Conservation (phyloP, 2,888 invertebrate species). For the Caenorhabditis imperialis region DNA sequence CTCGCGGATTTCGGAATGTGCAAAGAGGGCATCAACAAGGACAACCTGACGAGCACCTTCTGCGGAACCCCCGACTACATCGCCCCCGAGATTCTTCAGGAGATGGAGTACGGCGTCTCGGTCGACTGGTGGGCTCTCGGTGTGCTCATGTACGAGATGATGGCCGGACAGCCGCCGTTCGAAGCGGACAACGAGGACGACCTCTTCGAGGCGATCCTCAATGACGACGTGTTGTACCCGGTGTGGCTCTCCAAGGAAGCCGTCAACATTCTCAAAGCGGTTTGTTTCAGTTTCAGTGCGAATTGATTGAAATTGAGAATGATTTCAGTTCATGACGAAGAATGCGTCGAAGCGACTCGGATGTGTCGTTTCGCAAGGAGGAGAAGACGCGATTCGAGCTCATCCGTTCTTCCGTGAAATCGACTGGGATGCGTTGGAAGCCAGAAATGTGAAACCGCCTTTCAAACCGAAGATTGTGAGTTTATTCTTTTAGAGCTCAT, state of each 20-base stretch:
- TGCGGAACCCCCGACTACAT: conserved; percentile 91
- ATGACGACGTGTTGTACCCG: conserved; percentile 97
- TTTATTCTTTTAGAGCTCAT: no score
- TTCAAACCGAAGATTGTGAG: conserved; percentile 97
- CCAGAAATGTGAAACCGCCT: conserved; percentile 92
- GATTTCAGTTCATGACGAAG: conserved; percentile 93
- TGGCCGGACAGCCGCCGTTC: conserved; percentile 99
- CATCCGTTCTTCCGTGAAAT: conserved; percentile 88
- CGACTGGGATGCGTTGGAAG: conserved; percentile 95
- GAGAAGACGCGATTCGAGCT: conserved; percentile 88
- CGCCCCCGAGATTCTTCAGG: conserved; percentile 92
- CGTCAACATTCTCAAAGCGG: conserved; percentile 89
- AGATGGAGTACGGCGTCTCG: conserved; percentile 85
- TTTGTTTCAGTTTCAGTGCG: conserved; percentile 65
- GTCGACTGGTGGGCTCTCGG: conserved; percentile 92
- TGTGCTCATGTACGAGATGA: conserved; percentile 92
- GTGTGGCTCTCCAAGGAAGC: conserved; percentile 95
- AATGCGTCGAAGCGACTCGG: conserved; percentile 93
- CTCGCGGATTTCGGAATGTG: conserved; percentile 89
- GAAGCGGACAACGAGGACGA: conserved; percentile 99
- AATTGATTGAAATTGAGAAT: neutral
- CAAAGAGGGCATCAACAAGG: conserved; percentile 94
- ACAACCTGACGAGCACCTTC: conserved; percentile 93
- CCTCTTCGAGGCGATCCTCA: conserved; percentile 94
- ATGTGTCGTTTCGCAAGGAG: conserved; percentile 87